phyloP scores from a whole-genome alignment of 2,888 invertebrate genomes.

The Clunio marinus region DNA sequence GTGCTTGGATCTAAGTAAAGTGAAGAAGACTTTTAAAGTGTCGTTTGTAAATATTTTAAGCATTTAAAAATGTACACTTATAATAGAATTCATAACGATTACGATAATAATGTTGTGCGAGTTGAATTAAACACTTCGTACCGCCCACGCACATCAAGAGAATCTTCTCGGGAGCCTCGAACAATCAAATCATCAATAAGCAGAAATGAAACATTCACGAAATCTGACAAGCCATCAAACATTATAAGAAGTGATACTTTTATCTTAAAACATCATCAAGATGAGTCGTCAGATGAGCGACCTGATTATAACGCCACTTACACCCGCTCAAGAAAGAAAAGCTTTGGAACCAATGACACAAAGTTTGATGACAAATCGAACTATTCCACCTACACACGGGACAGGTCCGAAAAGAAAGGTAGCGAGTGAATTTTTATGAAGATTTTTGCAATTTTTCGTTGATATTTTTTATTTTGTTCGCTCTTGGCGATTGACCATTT shows the following conservation, averaged over 20 bases:
- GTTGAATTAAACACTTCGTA: constrained; percentile 31
- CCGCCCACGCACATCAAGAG: constrained; percentile 15
- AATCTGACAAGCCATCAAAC: background rate
- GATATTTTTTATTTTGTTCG: background rate
- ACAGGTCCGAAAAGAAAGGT: constrained; percentile 26
- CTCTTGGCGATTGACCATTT: background rate
- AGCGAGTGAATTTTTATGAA: background rate
- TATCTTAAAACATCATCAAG: constrained; percentile 22
- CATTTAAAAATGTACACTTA: constrained; percentile 14
- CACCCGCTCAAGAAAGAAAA: constrained; percentile 26
- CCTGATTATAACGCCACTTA: constrained; percentile 30
- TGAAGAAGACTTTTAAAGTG: background rate
- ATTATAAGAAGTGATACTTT: constrained; percentile 33
- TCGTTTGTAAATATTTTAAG: background rate
- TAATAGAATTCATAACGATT: constrained; percentile 32
- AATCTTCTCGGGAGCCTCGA: constrained; percentile 4
- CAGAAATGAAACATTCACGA: constrained; percentile 34
- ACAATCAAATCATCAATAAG: constrained; percentile 16
- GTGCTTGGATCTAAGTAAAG: background rate
- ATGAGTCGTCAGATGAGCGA: constrained; percentile 31
- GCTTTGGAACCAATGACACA: background rate
- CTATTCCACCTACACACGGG: constrained; percentile 26
- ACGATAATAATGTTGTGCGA: constrained; percentile 33
- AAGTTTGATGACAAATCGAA: constrained; percentile 20
- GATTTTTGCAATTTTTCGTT: background rate